Conservation (phyloP, 2,113 vertebrate genomes). For the Notiomystis cincta region DNA sequence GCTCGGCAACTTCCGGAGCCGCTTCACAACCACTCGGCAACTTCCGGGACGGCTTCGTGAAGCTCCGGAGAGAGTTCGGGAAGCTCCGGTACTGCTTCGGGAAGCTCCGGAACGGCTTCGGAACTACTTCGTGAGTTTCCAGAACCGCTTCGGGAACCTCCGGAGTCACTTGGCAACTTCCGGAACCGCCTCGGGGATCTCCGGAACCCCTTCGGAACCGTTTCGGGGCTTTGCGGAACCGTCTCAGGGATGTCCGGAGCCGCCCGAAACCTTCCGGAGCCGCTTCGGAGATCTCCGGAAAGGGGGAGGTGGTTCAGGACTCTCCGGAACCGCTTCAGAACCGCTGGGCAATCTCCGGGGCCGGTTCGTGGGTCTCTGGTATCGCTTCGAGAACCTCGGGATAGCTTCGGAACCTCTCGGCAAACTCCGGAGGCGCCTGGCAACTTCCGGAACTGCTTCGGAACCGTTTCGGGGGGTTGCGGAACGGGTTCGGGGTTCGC, state of each 20-base stretch:
- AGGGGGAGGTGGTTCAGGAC: not conserved
- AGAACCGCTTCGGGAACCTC: not conserved
- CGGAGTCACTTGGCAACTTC: not conserved
- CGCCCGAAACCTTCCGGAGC: not conserved
- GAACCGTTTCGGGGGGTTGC: not conserved
- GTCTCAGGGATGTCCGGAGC: not conserved
- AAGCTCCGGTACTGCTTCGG: not conserved
- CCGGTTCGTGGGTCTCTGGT: not conserved
- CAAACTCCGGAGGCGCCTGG: not conserved
- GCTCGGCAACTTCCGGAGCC: constrained; percentile 63
- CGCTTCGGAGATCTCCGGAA: not conserved
- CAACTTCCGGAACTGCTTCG: not conserved
- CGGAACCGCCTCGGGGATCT: not conserved
- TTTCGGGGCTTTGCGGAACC: not conserved
- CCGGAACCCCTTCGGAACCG: not conserved
- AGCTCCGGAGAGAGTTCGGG: not conserved
- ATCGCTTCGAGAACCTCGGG: not conserved
- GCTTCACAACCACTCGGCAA: not conserved
- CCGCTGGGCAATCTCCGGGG: not conserved
- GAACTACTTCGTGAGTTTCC: not conserved
- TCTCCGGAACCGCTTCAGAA: not conserved
- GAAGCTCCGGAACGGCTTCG: not conserved
- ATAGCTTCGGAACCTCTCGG: not conserved
- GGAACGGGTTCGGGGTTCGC: not conserved
- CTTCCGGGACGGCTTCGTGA: not conserved